phyloP scores from a whole-genome alignment of 1,140 invertebrate genomes.

The Atta texana region DNA sequence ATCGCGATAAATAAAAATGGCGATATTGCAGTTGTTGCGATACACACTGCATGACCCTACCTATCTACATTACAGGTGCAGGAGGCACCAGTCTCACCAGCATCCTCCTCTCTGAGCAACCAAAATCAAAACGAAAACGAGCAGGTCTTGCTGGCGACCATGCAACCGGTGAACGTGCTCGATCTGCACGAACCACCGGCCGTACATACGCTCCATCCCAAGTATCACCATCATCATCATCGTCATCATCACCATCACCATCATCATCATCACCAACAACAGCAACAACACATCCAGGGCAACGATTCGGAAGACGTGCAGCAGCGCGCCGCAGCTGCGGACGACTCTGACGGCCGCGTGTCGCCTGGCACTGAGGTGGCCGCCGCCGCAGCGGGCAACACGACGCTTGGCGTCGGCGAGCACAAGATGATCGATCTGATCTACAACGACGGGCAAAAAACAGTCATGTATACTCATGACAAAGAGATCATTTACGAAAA shows the following conservation, averaged over 20 bases:
- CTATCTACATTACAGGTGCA: constrained; percentile 77
- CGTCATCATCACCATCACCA: constrained; percentile 81
- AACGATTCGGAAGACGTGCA: constrained; percentile 71
- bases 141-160: constrained; percentile 91
- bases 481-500: too few species aligned
- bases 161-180: constrained; percentile 90
- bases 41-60: background rate
- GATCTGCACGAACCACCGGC: constrained; percentile 88
- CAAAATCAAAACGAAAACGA: constrained; percentile 85
- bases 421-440: too few species aligned
- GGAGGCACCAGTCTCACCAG: constrained; percentile 84
- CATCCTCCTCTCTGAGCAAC: constrained; percentile 84
- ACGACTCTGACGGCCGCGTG: constrained; percentile 85
- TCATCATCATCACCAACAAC: constrained; percentile 78
- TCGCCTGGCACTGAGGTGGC: too few species aligned
- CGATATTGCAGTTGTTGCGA: background rate
- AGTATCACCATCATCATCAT: constrained; percentile 86
- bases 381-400: too few species aligned
- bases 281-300: constrained; percentile 73
- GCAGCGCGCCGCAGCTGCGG: constrained; percentile 59
- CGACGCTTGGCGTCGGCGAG: too few species aligned
- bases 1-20: background rate
- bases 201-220: constrained; percentile 87
- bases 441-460: too few species aligned
- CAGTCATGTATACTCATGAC: too few species aligned